These are phyloP conservation scores for Malacoctenus gilli DNA, from an alignment of 2,797 vertebrate genomes.

Conservation along the genomic window DNA sequence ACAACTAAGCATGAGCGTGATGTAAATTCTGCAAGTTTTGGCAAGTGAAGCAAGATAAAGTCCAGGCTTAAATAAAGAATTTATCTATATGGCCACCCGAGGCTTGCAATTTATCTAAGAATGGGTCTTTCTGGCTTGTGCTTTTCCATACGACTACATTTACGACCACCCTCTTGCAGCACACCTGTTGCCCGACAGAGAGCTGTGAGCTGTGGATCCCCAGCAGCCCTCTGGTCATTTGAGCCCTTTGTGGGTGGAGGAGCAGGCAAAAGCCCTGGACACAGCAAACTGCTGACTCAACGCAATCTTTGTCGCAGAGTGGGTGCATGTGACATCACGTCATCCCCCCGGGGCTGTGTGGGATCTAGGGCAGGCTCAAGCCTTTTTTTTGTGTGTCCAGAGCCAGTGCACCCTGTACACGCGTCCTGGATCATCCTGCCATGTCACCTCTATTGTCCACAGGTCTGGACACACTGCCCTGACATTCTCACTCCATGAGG, in stretches of 20 bases:
- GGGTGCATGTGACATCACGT: slow-evolving; percentile 76
- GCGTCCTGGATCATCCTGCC: slow-evolving; percentile 68
- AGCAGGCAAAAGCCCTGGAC: slow-evolving; percentile 62
- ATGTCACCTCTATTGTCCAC: slow-evolving; percentile 67
- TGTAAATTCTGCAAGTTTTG: slow-evolving; percentile 10
- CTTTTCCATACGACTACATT: background rate
- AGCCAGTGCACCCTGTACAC: slow-evolving; percentile 64
- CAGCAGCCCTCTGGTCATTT: slow-evolving; percentile 53
- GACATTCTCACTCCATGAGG: slow-evolving; percentile 72
- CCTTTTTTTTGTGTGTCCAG: slow-evolving; percentile 64
- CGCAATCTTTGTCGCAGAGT: slow-evolving; percentile 71
- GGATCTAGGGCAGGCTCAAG: slow-evolving; percentile 76
- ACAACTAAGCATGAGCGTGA: slow-evolving; percentile 12
- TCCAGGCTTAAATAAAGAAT: slow-evolving; percentile 1
- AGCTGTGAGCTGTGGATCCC: slow-evolving; percentile 48
- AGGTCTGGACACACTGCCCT: slow-evolving; percentile 55
- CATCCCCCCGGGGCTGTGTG: slow-evolving; percentile 58
- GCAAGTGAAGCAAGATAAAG: slow-evolving; percentile 8
- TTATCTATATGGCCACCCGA: background rate
- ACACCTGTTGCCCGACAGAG: slow-evolving; percentile 66
- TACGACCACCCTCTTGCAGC: slow-evolving; percentile 1
- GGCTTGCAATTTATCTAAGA: background rate
- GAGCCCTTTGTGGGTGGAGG: slow-evolving; percentile 65
- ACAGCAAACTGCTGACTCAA: slow-evolving; percentile 76
- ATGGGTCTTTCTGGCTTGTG: background rate